These are phyloP conservation scores for Scytalopus superciliaris DNA, from an alignment of 2,113 vertebrate species.

Conservation along the genomic window DNA sequence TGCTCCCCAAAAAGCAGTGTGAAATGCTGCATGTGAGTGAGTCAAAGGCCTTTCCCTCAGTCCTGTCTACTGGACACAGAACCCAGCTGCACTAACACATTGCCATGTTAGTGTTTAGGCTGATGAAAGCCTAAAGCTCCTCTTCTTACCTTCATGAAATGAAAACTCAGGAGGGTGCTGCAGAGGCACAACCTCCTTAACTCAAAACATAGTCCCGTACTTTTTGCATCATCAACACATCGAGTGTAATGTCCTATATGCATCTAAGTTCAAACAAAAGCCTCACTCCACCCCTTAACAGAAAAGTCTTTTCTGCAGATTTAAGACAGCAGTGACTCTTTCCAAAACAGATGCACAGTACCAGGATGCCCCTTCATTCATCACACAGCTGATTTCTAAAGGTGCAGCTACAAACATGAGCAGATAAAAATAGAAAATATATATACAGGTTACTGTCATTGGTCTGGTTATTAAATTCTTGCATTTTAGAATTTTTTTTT, in stretches of 20 bases:
- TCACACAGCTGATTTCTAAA: background rate
- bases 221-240: background rate
- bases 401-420: background rate
- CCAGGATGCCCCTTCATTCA: background rate
- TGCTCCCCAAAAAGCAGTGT: background rate
- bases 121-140: background rate
- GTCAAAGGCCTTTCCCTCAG: background rate
- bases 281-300: background rate
- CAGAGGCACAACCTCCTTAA: background rate
- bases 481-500: background rate
- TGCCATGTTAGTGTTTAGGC: background rate
- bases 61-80: background rate
- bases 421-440: background rate
- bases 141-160: background rate
- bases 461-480: background rate
- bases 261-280: background rate
- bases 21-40: background rate
- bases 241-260: rapidly evolving
- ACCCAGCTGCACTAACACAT: background rate
- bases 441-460: background rate
- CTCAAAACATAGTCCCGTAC: background rate
- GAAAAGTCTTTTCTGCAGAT: background rate
- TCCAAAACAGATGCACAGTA: background rate
- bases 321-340: background rate
- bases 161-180: background rate